A percentile compares a stretch with the other conserved stretches of the same genome.
Conservation (phyloP, 2,797 vertebrate species). For the Sylvia borin region DNA sequence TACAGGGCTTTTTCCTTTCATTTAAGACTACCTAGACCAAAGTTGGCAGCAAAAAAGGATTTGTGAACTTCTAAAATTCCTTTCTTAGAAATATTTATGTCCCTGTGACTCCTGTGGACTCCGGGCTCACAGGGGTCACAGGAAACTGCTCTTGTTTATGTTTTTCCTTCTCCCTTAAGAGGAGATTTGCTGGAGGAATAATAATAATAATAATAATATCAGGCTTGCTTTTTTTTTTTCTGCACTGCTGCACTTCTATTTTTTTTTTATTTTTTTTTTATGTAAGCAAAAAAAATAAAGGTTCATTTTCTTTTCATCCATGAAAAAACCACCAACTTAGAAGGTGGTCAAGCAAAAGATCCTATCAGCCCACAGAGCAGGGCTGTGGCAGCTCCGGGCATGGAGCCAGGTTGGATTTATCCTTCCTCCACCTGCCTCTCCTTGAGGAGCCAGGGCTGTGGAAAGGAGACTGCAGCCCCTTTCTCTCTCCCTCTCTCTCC, state of each 20-base stretch:
- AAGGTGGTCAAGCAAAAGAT: background rate
- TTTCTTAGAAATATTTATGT: background rate
- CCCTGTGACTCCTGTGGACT: background rate
- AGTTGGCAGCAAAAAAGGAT: background rate
- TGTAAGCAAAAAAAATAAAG: background rate
- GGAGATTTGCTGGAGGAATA: background rate
- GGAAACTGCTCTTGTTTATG: background rate
- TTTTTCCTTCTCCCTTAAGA: background rate
- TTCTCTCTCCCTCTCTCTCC: background rate
- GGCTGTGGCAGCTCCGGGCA: background rate
- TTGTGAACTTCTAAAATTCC: background rate
- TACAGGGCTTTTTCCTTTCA: background rate
- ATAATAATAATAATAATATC: background rate
- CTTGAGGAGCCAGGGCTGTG: background rate
- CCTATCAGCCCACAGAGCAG: fast-evolving
- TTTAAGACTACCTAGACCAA: background rate
- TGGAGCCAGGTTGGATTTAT: background rate
- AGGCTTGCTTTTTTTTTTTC: background rate
- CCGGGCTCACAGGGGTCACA: background rate
- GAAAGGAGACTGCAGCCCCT: background rate
- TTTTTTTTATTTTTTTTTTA: background rate
- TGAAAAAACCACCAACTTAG: background rate
- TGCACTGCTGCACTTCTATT: background rate
- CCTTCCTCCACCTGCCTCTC: background rate
- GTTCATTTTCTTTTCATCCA: background rate